Percentiles rank a stretch among this genome's conserved stretches.
phyloP scores from a whole-genome alignment of 2,797 vertebrate genomes.

The Eremophila alpestris region DNA sequence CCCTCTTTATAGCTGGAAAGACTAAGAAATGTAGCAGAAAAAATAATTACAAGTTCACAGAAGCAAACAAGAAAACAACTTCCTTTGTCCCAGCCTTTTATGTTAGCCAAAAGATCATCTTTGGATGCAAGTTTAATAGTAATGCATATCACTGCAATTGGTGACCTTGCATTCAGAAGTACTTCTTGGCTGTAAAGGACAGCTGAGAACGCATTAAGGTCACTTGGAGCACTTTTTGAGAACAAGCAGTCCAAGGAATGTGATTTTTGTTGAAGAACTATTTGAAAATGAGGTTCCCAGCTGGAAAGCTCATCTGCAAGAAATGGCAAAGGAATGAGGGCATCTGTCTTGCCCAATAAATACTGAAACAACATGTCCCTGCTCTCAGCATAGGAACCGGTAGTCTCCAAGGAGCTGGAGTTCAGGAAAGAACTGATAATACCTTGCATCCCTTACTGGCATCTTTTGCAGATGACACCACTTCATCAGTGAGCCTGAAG shows the following conservation, averaged over 20 bases:
- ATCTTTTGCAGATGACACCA: neutral
- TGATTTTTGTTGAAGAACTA: conserved; percentile 27
- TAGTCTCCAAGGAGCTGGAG: neutral
- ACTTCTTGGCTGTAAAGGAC: neutral
- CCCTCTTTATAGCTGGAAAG: neutral
- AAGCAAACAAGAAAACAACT: neutral
- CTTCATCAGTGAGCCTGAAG: neutral
- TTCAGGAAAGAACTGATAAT: neutral
- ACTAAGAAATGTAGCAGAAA: neutral
- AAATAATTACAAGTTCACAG: neutral
- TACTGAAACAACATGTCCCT: neutral
- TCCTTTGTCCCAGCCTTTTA: neutral
- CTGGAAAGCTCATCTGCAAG: conserved; percentile 46
- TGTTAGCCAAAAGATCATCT: neutral
- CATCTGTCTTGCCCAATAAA: conserved; percentile 36
- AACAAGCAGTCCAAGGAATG: conserved; percentile 28
- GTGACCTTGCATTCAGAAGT: conserved; percentile 1
- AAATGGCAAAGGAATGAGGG: conserved; percentile 1
- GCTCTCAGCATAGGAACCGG: neutral
- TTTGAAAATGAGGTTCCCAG: conserved; percentile 34
- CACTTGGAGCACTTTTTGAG: conserved; percentile 1
- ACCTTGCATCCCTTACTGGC: neutral
- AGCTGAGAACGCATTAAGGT: neutral
- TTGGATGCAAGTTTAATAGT: neutral
- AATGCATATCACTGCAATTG: neutral